Evolutionary conservation across 2,888 invertebrate genomes (phyloP).

Genomic region (Drosophila leonis): DNA sequence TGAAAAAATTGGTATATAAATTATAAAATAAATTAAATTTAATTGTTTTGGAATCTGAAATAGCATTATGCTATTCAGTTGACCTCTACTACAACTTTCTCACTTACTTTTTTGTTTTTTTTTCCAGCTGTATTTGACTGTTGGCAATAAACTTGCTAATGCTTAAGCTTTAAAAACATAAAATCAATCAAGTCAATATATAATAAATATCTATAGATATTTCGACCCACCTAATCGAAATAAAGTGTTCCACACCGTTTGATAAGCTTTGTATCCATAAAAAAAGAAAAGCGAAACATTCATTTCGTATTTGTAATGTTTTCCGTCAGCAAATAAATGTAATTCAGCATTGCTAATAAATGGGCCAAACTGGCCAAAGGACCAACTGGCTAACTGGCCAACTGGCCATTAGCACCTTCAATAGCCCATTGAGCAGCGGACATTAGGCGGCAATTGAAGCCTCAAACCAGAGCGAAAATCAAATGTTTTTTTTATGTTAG

Average conservation of each 20-base stretch:
- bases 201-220: neutral
- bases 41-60: too few relatives aligned
- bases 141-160: neutral
- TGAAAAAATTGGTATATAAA: too few relatives aligned
- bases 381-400: neutral
- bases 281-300: slow-evolving; percentile 16
- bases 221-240: neutral
- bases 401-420: slow-evolving; percentile 34
- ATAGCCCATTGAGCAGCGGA: slow-evolving; percentile 49
- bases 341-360: slow-evolving; percentile 28
- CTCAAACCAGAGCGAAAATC: slow-evolving; percentile 29
- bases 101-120: too few relatives aligned
- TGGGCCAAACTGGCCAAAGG: slow-evolving; percentile 3
- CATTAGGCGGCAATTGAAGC: slow-evolving; percentile 34
- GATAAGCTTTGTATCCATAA: slow-evolving; percentile 26
- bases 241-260: slow-evolving; percentile 37
- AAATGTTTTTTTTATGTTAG: slow-evolving; percentile 58
- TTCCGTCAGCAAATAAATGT: slow-evolving; percentile 6
- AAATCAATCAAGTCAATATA: neutral
- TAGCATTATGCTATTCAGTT: too few relatives aligned
- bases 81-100: too few relatives aligned
- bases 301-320: slow-evolving; percentile 24
- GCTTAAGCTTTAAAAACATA: neutral
- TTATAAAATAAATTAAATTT: too few relatives aligned
- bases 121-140: neutral